Percentiles rank a stretch among this genome's conserved stretches.
These are phyloP conservation scores for Dipodomys merriami DNA, from an alignment of 2,113 vertebrate species.

Conservation along the genomic window DNA sequence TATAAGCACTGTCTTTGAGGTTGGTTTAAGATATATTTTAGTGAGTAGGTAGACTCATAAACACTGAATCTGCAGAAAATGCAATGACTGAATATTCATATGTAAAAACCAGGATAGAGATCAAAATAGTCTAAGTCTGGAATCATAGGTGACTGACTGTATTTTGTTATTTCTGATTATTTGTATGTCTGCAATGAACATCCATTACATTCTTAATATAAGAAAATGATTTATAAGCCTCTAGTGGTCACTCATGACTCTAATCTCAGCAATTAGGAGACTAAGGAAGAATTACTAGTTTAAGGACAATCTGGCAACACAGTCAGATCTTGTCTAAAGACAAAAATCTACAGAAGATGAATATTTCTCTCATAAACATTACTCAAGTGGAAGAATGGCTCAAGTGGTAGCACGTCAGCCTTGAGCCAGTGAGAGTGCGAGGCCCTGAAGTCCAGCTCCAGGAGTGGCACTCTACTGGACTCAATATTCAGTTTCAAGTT, in stretches of 20 bases:
- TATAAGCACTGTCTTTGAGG: background rate
- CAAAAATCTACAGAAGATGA: background rate
- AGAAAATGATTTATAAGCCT: background rate
- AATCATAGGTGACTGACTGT: conserved; percentile 8
- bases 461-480: background rate
- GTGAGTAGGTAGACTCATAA: background rate
- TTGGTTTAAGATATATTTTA: conserved; percentile 10
- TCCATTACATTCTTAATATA: background rate
- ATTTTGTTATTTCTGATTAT: conserved; percentile 26
- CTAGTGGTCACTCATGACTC: background rate
- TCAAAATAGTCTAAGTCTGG: background rate
- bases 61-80: background rate
- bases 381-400: too few relatives aligned
- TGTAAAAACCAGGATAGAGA: background rate
- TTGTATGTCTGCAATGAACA: background rate
- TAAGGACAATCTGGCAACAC: background rate
- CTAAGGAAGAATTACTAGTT: background rate
- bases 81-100: background rate
- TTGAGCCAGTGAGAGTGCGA: too few relatives aligned
- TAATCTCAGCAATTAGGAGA: background rate
- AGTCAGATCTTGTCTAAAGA: background rate
- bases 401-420: too few relatives aligned
- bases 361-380: background rate
- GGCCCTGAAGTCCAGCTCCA: too few relatives aligned
- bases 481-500: conserved; percentile 13